Evolutionary conservation across 2,797 vertebrate genomes (phyloP), one percentile per base, ranked within the genome.

Genomic region (Liparis tanakae): DNA sequence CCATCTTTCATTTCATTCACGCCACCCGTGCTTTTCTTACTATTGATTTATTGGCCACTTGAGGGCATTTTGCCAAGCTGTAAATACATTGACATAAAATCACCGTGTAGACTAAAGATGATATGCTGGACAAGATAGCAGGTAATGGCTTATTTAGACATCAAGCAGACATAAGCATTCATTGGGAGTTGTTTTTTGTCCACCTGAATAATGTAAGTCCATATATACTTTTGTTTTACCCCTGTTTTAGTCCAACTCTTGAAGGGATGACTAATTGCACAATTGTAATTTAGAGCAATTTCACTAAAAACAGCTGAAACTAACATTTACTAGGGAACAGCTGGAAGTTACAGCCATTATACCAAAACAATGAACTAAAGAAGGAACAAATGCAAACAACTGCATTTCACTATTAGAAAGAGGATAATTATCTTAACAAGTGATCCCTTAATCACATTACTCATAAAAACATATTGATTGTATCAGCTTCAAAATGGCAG

Each of bases 31-130:
- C 22, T 50, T 46, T 13, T 39, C n/a, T 33, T 60, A 10, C 34
- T 20, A 15, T 41, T 15, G 36, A 54, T 33, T 39, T 8, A 69
- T 20, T 63, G 18, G 17, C 37, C 22, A 37, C 62, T 58, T n/a
- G 20, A 55, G 34, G 55, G 17, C 43, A 20, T 12, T n/a, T 6
- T 39, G 36, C 3, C 9, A 48, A 48, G 20, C n/a, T 65, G 10
- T 43, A 18, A 72, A 64, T 20, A 34, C 25, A 55, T 3, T 64
- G 41, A 64, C 51, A 39, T 50, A 9, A 56, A 22, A 15, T n/a
- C 20, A 37, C 41, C 13, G 4, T 4, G 30, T 10, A 53, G 18
- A n/a, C 25, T 55, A 4, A 34, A 36, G n/a, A 18, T 37, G 41
- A 48, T 56, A n/a, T 14, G 15, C 14, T 36, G 41, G 36, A 39